Percentiles rank a stretch among this genome's conserved stretches.
phyloP scores from a whole-genome alignment of 2,888 invertebrate species.

The Tuta absoluta region DNA sequence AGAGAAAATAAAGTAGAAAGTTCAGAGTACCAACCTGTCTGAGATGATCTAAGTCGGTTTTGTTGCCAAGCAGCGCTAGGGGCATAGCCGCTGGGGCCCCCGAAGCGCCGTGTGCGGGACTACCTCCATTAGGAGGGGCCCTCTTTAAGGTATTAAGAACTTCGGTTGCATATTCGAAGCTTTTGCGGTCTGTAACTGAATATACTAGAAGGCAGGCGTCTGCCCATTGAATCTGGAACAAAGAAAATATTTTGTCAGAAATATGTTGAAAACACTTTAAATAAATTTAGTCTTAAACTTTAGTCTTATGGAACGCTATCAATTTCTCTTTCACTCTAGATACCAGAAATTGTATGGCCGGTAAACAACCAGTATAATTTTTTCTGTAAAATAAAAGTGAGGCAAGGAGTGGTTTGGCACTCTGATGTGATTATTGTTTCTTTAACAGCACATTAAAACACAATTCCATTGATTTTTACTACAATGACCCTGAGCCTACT shows the following conservation, averaged over 20 bases:
- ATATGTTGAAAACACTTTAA: neutral
- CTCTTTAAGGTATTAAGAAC: slow-evolving; percentile 82
- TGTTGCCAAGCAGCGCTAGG: slow-evolving; percentile 87
- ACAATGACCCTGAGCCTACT: slow-evolving; percentile 13
- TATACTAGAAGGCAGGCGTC: slow-evolving; percentile 90
- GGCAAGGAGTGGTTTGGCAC: neutral
- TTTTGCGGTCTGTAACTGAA: slow-evolving; percentile 87
- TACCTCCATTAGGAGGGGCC: slow-evolving; percentile 73
- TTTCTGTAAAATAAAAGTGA: neutral
- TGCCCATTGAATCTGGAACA: slow-evolving; percentile 86
- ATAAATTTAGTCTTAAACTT: too few species aligned
- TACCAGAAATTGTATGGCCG: neutral
- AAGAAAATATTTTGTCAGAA: slow-evolving; percentile 31
- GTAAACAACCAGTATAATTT: neutral
- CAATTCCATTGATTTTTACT: slow-evolving; percentile 9
- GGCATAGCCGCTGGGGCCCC: slow-evolving; percentile 76
- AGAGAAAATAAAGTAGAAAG: neutral
- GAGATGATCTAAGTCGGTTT: slow-evolving; percentile 89
- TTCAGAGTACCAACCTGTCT: slow-evolving; percentile 82
- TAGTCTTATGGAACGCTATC: too few species aligned
- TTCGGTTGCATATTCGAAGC: slow-evolving; percentile 86
- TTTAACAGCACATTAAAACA: neutral
- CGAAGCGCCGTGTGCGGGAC: slow-evolving; percentile 83
- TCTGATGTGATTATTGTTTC: neutral
- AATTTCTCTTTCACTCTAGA: too few species aligned